Base-by-base conservation (phyloP, 2,797 vertebrate species). In the Crenuchus spilurus region DNA sequence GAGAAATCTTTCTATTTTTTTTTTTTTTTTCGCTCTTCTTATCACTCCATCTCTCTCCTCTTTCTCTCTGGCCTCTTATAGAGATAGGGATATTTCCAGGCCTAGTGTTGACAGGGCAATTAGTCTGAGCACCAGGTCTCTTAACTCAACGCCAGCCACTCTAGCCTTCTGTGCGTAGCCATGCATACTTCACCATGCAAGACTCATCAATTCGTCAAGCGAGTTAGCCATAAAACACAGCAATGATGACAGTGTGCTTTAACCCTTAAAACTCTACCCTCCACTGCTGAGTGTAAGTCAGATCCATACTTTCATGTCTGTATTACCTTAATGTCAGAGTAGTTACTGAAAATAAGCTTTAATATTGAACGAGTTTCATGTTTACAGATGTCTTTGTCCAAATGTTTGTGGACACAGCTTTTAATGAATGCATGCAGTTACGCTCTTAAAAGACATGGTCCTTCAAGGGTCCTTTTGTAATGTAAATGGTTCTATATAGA, bases 31-130 rank as follows among this genome's bases (percentile, higher is more conserved):
- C 68, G 54, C 35, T 78, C 41, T 62, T 67, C 72, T 60, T 70
- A 76, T 79, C 80, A 70, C 61, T 55, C 52, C 49, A 76, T 76
- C 72, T 67, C 66, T 57, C 52, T 63, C 52, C 58, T 22, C 8
- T 75, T 49, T 72, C 57, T 75, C 68, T 44, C 49, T 42, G 31
- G 57, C 73, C 30, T 73, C 41, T 14, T 58, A 58, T 60, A 72
- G 66, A 78, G 72, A 77, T 77, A 74, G 64, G 72, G 76, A 76
- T 74, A 76, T 79, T 80, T 80, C 74, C 74, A 71, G 73, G 69
- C 49, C 62, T 48, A 57, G 54, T 76, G 78, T 79, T 83, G 79
- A 83, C 79, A 79, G 79, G 68, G 66, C 82, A 77, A 79, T 83
- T 83, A 80, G 76, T 83, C 68, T 79, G 69, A 74, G 71, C 55